Percentiles rank a stretch among this genome's conserved stretches.
Conservation (phyloP, 2,113 vertebrate genomes). For the Microcebus murinus region DNA sequence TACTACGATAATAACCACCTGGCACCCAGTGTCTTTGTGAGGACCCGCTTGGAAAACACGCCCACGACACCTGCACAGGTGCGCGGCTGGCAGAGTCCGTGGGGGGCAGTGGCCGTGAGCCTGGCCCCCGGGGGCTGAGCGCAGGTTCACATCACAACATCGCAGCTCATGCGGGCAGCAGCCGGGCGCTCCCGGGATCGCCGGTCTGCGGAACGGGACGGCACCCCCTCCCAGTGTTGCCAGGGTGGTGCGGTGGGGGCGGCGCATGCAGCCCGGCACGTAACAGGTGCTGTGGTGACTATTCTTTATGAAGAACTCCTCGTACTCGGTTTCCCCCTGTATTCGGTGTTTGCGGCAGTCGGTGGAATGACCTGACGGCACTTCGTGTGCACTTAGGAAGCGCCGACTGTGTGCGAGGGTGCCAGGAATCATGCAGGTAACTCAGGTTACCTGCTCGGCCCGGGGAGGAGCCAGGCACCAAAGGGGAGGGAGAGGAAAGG, state of each 20-base stretch:
- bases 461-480: accelerated
- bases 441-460: neutral
- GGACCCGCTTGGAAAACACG: accelerated
- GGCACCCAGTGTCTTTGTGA: too few species aligned
- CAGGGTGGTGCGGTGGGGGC: accelerated
- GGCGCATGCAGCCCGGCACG: accelerated
- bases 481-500: too few species aligned
- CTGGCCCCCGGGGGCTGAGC: neutral
- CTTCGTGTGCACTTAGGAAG: neutral
- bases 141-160: neutral
- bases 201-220: neutral
- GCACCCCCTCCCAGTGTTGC: neutral
- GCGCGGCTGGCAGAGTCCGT: accelerated
- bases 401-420: too few species aligned
- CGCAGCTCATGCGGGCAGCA: accelerated
- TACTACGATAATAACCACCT: too few species aligned
- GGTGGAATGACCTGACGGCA: neutral
- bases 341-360: neutral
- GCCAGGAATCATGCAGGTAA: too few species aligned
- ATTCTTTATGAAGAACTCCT: too few species aligned
- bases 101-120: accelerated
- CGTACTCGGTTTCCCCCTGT: too few species aligned
- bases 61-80: too few species aligned
- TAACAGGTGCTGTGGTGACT: neutral
- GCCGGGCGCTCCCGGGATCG: neutral